Percentiles rank a stretch among this genome's conserved stretches.
phyloP scores from a whole-genome alignment of 2,113 vertebrate genomes.

The Megalops atlanticus region DNA sequence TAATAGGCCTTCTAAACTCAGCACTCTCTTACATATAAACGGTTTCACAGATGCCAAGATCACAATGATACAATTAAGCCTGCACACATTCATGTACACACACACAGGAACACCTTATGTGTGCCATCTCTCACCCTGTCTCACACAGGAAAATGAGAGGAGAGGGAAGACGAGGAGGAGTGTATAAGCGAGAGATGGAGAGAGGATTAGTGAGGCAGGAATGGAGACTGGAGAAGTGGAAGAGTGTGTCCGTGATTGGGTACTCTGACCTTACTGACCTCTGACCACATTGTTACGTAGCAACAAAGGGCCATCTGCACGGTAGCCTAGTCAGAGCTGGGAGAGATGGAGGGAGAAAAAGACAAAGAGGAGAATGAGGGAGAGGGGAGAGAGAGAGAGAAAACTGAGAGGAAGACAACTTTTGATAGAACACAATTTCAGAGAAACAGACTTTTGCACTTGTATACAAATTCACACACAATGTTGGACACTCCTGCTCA shows the following conservation, averaged over 20 bases:
- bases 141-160: too few species aligned
- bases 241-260: conserved; percentile 60
- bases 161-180: conserved; percentile 42
- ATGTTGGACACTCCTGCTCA: too few species aligned
- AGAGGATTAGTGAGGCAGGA: conserved; percentile 24
- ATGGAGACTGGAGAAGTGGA: conserved; percentile 54
- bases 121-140: too few species aligned
- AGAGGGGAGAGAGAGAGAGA: neutral
- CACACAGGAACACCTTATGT: neutral
- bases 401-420: too few species aligned
- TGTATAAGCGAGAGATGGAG: conserved; percentile 41
- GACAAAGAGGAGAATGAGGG: neutral
- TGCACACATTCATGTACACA: too few species aligned
- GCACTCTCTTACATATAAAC: too few species aligned
- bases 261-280: conserved; percentile 61
- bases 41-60: too few species aligned
- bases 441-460: too few species aligned
- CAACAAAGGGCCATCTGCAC: conserved; percentile 82
- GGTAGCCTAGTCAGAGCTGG: conserved; percentile 65
- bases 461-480: too few species aligned
- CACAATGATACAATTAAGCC: too few species aligned
- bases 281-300: conserved; percentile 67
- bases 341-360: conserved; percentile 48
- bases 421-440: too few species aligned
- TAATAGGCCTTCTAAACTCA: too few species aligned